phyloP scores from a whole-genome alignment of 53 echinoderm and acorn worm genomes.

The Paracentrotus lividus region DNA sequence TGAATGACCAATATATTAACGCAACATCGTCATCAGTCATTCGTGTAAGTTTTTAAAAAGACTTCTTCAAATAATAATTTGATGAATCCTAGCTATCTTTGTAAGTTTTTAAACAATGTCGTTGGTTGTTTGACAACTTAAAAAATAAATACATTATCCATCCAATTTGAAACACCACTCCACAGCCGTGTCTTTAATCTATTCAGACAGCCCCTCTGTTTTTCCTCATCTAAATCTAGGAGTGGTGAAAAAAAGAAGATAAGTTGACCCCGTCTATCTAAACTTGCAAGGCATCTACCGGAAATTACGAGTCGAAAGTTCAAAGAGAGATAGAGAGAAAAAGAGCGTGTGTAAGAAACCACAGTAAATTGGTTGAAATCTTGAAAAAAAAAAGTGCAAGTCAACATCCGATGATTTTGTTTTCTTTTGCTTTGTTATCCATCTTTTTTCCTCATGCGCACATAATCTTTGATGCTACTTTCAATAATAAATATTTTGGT shows the following conservation, averaged over 20 bases:
- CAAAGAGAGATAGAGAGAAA: neutral
- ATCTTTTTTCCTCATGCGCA: neutral
- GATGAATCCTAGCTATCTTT: too few relatives aligned
- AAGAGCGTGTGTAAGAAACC: neutral
- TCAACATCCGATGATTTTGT: neutral
- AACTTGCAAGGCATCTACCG: conserved; percentile 25
- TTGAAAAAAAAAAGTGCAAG: neutral
- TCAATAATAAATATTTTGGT: neutral
- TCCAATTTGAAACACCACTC: too few relatives aligned
- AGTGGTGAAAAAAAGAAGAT: conserved; percentile 3
- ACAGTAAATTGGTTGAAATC: neutral
- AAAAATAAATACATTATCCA: too few relatives aligned
- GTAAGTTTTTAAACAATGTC: too few relatives aligned
- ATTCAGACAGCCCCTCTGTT: neutral
- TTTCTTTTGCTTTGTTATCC: neutral
- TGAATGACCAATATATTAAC: too few relatives aligned
- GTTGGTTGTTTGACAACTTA: too few relatives aligned
- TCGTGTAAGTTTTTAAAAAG: too few relatives aligned
- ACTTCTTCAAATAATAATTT: too few relatives aligned
- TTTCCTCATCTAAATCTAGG: neutral
- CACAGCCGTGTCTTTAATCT: neutral
- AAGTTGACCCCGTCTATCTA: neutral
- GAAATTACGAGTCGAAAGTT: conserved; percentile 29
- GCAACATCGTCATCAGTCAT: too few relatives aligned
- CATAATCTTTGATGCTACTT: neutral